A percentile compares a stretch with the other conserved stretches of the same genome.
Evolutionary conservation across 2,797 vertebrate genomes (phyloP).

Genomic region (Hemibagrus guttatus): DNA sequence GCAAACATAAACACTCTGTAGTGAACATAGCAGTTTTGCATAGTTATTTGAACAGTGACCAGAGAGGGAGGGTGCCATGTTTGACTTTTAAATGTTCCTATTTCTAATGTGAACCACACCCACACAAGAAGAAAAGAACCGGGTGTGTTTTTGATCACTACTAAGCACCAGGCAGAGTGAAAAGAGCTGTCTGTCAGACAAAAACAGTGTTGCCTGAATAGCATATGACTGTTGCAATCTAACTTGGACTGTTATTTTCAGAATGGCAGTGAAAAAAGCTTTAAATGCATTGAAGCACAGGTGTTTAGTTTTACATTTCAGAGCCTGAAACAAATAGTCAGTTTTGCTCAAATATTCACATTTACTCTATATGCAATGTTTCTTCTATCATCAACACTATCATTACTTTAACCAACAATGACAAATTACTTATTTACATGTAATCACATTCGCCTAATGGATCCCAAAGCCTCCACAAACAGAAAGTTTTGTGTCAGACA

Average conservation of each 20-base stretch:
- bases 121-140: slow-evolving; percentile 25
- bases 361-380: background rate
- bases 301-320: background rate
- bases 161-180: slow-evolving; percentile 12
- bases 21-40: slow-evolving; percentile 56
- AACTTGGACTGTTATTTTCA: slow-evolving; percentile 40
- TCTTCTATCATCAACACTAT: too few species aligned
- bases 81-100: slow-evolving; percentile 65
- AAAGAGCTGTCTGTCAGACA: slow-evolving; percentile 16
- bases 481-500: background rate
- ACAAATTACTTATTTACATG: slow-evolving; percentile 15
- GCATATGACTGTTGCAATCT: slow-evolving; percentile 22
- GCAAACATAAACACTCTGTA: slow-evolving; percentile 50
- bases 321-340: background rate
- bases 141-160: slow-evolving; percentile 18
- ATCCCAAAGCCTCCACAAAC: background rate
- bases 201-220: slow-evolving; percentile 25
- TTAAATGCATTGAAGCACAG: background rate
- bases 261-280: background rate
- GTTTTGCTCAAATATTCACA: background rate
- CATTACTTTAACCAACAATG: slow-evolving; percentile 15
- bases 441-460: slow-evolving; percentile 1
- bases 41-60: slow-evolving; percentile 59
- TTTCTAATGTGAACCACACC: slow-evolving; percentile 59
- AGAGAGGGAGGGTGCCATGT: slow-evolving; percentile 49